Conservation (phyloP, 2,888 invertebrate genomes). For the Isoperla grammatica region DNA sequence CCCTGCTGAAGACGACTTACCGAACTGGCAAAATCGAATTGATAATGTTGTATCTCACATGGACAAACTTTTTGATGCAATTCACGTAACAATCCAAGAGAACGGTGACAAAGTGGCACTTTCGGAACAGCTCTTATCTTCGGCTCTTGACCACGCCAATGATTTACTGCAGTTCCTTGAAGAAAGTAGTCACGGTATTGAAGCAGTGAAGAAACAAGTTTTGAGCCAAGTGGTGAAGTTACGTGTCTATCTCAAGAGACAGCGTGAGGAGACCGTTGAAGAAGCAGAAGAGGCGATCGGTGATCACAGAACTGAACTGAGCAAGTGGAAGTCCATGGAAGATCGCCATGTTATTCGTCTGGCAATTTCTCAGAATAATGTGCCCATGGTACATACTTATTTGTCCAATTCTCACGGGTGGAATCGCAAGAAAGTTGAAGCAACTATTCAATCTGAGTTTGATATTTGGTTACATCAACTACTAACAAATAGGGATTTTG, state of each 20-base stretch:
- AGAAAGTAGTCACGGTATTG: not conserved
- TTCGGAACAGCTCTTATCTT: constrained; percentile 19
- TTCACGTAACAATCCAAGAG: constrained; percentile 10
- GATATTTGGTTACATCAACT: constrained; percentile 59
- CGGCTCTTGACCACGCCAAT: constrained; percentile 22
- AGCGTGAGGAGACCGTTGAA: constrained; percentile 1
- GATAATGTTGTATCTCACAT: constrained; percentile 10
- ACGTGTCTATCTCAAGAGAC: constrained; percentile 11
- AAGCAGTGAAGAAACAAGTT: constrained; percentile 11
- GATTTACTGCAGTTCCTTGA: constrained; percentile 14
- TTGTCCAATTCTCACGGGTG: constrained; percentile 22
- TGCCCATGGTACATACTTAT: constrained; percentile 24
- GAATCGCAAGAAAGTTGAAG: not conserved
- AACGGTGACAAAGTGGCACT: constrained; percentile 9
- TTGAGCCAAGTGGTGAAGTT: constrained; percentile 24
- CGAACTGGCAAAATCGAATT: constrained; percentile 4
- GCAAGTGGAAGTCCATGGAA: constrained; percentile 21
- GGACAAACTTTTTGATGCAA: constrained; percentile 21
- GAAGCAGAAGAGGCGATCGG: constrained; percentile 11
- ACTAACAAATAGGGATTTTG: constrained; percentile 56
- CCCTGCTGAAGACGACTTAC: constrained; percentile 3
- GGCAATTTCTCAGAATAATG: constrained; percentile 19
- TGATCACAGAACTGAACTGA: constrained; percentile 16
- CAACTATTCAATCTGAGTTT: constrained; percentile 45
- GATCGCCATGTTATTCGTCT: constrained; percentile 26